A percentile compares a stretch with the other conserved stretches of the same genome.
These are phyloP conservation scores for Centropus unirufus DNA, from an alignment of 2,113 vertebrate species.

Conservation along the genomic window DNA sequence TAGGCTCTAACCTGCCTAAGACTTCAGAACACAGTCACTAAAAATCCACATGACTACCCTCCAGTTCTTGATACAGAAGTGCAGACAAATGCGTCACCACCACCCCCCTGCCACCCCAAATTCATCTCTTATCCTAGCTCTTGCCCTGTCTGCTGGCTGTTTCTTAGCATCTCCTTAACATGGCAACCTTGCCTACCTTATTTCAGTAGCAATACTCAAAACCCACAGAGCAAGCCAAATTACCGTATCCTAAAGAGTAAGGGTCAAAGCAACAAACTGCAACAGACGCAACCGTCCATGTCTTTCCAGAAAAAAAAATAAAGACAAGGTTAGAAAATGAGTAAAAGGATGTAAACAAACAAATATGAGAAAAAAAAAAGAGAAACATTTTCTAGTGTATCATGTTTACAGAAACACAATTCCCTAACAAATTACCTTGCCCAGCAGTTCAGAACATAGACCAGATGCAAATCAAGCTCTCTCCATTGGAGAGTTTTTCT, in stretches of 20 bases:
- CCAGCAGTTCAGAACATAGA: not conserved
- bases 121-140: not conserved
- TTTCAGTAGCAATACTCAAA: not conserved
- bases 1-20: not conserved
- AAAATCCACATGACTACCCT: not conserved
- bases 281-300: not conserved
- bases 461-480: not conserved
- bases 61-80: fast-evolving
- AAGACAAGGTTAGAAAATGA: not conserved
- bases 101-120: too few species aligned
- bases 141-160: not conserved
- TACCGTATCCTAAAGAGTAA: not conserved
- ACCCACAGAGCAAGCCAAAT: not conserved
- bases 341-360: not conserved
- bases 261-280: not conserved
- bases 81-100: not conserved
- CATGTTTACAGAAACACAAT: not conserved
- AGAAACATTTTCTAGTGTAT: not conserved
- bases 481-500: not conserved
- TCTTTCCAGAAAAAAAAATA: not conserved
- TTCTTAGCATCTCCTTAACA: not conserved
- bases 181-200: not conserved
- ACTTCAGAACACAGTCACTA: not conserved
- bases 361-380: not conserved
- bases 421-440: not conserved